Conservation (phyloP, 2,797 vertebrate genomes). For the Lacerta viridis region DNA sequence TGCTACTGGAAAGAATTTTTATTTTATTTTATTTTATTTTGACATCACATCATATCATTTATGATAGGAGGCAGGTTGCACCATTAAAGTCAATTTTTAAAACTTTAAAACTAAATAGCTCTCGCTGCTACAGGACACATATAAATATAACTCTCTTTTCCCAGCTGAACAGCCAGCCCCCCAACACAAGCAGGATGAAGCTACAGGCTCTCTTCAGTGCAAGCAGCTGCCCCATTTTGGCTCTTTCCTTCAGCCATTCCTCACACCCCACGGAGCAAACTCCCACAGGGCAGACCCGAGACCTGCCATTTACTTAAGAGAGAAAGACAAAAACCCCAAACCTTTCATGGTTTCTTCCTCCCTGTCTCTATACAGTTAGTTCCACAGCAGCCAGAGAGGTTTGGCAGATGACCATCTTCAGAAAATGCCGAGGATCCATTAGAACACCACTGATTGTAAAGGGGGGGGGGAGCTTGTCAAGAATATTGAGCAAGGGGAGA, state of each 20-base stretch:
- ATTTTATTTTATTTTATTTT: no score
- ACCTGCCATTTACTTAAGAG: no score
- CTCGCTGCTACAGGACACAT: no score
- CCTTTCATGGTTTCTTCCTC: not conserved
- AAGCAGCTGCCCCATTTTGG: no score
- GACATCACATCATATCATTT: no score
- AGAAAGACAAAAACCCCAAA: no score
- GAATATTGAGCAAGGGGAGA: not conserved
- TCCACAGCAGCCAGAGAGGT: not conserved
- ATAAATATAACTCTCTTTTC: no score
- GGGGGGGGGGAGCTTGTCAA: not conserved
- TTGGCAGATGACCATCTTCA: slow-evolving; percentile 1
- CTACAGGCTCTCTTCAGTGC: not conserved
- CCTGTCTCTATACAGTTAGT: not conserved
- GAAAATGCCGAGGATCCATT: not conserved
- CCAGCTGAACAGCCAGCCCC: no score
- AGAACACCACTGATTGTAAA: not conserved
- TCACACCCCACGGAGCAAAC: not conserved
- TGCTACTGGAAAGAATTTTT: no score
- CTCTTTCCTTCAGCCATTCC: not conserved
- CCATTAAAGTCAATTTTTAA: no score
- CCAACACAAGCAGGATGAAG: not conserved
- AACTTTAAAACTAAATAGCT: no score
- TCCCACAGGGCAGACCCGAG: not conserved
- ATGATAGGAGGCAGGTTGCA: no score